These are phyloP conservation scores for Myotis daubentonii DNA, from an alignment of 2,797 vertebrate genomes.

Conservation along the genomic window DNA sequence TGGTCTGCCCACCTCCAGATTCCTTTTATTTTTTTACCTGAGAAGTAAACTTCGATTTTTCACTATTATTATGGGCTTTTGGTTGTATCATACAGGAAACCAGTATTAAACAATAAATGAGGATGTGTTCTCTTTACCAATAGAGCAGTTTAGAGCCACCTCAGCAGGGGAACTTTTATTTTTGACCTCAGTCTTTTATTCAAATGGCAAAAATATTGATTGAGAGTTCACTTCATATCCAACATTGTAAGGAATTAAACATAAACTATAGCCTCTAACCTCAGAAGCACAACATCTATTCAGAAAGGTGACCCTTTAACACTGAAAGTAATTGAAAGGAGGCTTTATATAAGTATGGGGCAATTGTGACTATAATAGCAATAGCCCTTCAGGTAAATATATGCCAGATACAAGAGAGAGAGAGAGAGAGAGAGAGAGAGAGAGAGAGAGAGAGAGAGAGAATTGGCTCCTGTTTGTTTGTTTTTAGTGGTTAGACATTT, in stretches of 20 bases:
- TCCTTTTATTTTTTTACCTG: too few species aligned
- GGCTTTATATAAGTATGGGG: not conserved
- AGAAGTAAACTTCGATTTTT: not conserved
- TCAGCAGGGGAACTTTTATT: not conserved
- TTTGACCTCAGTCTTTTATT: not conserved
- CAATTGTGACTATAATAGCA: not conserved
- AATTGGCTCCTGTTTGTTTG: not conserved
- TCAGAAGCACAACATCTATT: not conserved
- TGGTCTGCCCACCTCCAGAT: not conserved
- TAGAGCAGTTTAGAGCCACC: too few species aligned
- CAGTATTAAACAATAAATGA: not conserved
- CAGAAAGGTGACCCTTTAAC: not conserved
- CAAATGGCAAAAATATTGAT: not conserved
- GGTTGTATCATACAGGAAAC: not conserved
- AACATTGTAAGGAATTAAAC: not conserved
- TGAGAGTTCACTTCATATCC: not conserved
- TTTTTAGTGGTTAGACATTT: not conserved
- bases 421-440: not conserved
- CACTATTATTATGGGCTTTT: not conserved
- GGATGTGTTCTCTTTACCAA: not conserved
- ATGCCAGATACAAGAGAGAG: not conserved
- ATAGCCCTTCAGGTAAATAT: not conserved
- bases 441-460: not conserved
- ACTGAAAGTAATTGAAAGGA: not conserved
- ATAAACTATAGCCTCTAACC: not conserved